Evolutionary conservation across 2,113 vertebrate species (phyloP), one percentile per base, ranked within the genome.

Genomic region (Brachionichthys hirsutus): DNA sequence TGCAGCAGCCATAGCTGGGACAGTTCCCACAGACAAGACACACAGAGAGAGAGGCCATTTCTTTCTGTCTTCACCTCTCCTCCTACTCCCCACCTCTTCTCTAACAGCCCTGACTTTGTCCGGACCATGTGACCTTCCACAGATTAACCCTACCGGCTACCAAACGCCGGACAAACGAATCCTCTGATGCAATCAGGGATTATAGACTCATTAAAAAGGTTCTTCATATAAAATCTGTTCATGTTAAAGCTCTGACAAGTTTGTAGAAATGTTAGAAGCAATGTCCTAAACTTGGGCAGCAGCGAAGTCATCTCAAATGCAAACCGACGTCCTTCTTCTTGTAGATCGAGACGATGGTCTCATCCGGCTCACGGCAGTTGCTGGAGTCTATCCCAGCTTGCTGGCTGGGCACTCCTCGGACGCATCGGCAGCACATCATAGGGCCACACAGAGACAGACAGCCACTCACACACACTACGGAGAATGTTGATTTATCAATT

Each of bases 1-100:
- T 91, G 80, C 76, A 80, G 63, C 40, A 67, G 69, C 72, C 81
- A 80, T 69, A 44, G 65, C 66, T 67, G 70, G 75, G 85, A 89
- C 83, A 69, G 84, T 91, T 92, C 89, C 88, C 90, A 91, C 90
- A 89, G 83, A 89, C 84, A 77, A 83, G 78, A 78, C 85, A 87
- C 80, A 83, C 77, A 78, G 65, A 78, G 68, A 81, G 76, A 84
- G 78, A 81, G 80, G 75, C 38, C 85, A 83, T 85, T 87, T 87
- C 77, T 88, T 80, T 85, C 80, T 75, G 73, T 80, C 71, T 86
- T 84, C 75, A 86, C 83, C 79, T 85, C 77, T 85, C 83, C 75
- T 80, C 84, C 86, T 77, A 74, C 81, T 66, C 70, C 43, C 81
- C 63, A 78, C 75, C 74, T 81, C 79, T 53, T 77, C 66, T 55